These are phyloP conservation scores for Daphoenositta chrysoptera DNA, from an alignment of 2,113 vertebrate genomes.

Conservation along the genomic window DNA sequence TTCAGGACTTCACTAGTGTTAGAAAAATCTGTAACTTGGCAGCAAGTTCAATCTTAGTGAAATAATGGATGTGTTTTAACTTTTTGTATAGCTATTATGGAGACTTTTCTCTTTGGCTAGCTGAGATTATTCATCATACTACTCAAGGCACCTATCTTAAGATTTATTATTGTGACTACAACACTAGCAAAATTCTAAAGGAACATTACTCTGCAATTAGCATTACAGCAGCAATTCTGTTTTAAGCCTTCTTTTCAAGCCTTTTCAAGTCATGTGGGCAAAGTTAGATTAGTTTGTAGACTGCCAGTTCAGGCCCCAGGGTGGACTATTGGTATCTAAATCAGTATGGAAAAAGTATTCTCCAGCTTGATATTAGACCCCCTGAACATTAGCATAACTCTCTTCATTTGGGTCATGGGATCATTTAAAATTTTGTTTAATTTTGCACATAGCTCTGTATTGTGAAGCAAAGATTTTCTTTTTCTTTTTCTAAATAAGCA, in stretches of 20 bases:
- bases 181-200: background rate
- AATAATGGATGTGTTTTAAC: background rate
- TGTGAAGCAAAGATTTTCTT: background rate
- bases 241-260: background rate
- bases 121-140: background rate
- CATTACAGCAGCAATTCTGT: background rate
- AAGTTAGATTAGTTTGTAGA: background rate
- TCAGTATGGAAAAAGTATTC: background rate
- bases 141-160: background rate
- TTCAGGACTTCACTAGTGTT: background rate
- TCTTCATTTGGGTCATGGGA: background rate
- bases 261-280: background rate
- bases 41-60: background rate
- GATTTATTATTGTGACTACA: background rate
- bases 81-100: background rate
- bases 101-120: background rate
- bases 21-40: background rate
- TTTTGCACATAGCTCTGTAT: background rate
- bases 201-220: background rate
- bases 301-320: background rate
- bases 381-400: background rate
- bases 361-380: background rate
- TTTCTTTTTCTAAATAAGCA: background rate
- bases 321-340: background rate
- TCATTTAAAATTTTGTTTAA: background rate